phyloP scores from a whole-genome alignment of 2,113 vertebrate species.

The Amazona guildingii region DNA sequence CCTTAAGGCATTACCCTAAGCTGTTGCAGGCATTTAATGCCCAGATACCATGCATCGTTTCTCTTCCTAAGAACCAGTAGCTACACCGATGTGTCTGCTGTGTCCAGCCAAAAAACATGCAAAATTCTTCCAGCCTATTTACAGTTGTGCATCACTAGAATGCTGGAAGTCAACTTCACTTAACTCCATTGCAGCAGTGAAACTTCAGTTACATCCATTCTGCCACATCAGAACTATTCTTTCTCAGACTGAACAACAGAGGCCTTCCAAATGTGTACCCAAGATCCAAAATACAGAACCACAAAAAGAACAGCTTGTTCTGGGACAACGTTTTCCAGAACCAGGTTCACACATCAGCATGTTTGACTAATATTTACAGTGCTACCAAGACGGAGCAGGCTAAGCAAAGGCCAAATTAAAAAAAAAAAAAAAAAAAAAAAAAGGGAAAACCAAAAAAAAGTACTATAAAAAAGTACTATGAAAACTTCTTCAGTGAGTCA shows the following conservation, averaged over 20 bases:
- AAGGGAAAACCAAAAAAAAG: no score
- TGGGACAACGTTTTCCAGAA: background rate
- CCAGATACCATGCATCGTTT: background rate
- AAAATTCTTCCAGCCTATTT: background rate
- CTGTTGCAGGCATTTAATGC: background rate
- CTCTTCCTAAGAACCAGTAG: background rate
- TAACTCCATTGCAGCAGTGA: background rate
- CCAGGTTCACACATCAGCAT: background rate
- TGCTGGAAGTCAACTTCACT: background rate
- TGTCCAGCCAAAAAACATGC: background rate
- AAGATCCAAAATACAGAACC: background rate
- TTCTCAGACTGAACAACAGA: background rate
- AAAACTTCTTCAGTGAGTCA: slow-evolving; percentile 19
- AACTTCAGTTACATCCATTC: background rate
- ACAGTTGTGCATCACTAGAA: background rate
- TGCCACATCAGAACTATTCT: background rate
- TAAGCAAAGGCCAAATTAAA: background rate
- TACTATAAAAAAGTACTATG: background rate
- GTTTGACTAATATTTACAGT: background rate
- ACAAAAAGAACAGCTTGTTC: background rate
- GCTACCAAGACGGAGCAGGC: background rate
- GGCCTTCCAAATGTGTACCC: background rate
- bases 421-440: background rate
- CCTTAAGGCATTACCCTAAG: background rate
- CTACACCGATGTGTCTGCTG: background rate